Percentiles rank a stretch among this genome's conserved stretches.
These are phyloP conservation scores for Pseudorasbora parva DNA, from an alignment of 2,113 vertebrate species.

Conservation along the genomic window DNA sequence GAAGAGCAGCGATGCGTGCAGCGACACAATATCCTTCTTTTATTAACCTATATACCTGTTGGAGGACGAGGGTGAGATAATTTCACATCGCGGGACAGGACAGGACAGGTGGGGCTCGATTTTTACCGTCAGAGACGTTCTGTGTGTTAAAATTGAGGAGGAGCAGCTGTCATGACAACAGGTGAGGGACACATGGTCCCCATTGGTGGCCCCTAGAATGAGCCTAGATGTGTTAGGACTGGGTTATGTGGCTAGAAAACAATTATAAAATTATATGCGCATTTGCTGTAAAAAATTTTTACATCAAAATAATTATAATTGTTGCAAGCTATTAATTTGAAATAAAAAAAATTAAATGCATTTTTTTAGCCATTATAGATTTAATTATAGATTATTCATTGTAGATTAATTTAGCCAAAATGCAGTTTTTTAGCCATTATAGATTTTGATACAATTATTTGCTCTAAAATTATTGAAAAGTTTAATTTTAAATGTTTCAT, in stretches of 20 bases:
- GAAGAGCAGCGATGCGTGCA: not conserved
- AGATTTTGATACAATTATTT: too few species aligned
- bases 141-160: constrained; percentile 9
- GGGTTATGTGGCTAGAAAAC: not conserved
- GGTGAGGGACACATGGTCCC: constrained; percentile 51
- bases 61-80: not conserved
- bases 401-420: too few species aligned
- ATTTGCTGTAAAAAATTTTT: too few species aligned
- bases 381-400: too few species aligned
- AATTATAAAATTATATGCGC: too few species aligned
- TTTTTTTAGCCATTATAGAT: too few species aligned
- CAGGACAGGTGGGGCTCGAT: constrained; percentile 30
- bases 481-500: too few species aligned
- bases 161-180: constrained; percentile 57
- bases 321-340: not conserved
- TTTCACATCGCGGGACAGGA: constrained; percentile 22
- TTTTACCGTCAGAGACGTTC: constrained; percentile 1
- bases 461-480: not conserved
- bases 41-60: constrained; percentile 16
- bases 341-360: too few species aligned
- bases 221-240: not conserved
- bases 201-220: not conserved
- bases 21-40: not conserved
- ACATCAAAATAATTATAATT: not conserved
- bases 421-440: too few species aligned